phyloP scores from a whole-genome alignment of 1,140 invertebrate genomes.

The Ostrea edulis region DNA sequence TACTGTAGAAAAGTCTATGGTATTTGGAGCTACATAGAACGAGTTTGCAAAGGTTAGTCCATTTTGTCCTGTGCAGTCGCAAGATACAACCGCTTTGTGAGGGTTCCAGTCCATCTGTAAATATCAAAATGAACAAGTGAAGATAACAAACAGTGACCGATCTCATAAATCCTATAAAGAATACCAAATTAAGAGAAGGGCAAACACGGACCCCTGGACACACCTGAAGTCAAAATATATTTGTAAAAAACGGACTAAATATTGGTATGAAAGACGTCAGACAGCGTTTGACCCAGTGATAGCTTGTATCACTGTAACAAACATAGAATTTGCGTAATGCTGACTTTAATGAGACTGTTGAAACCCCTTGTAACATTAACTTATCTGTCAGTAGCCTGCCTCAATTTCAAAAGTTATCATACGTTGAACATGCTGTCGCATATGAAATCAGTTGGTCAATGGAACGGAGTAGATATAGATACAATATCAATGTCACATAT shows the following conservation, averaged over 20 bases:
- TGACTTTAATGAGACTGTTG: not conserved
- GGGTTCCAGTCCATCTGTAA: conserved; percentile 59
- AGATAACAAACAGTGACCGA: not conserved
- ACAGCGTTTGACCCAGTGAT: no score
- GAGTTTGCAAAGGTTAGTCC: conserved; percentile 63
- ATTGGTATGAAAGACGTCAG: no score
- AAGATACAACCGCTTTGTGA: conserved; percentile 49
- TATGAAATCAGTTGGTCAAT: not conserved
- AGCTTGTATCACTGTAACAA: no score
- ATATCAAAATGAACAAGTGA: not conserved
- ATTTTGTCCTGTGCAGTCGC: conserved; percentile 51
- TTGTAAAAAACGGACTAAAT: not conserved
- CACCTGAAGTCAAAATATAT: not conserved
- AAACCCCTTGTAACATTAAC: not conserved
- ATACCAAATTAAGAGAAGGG: not conserved
- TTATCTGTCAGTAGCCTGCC: no score
- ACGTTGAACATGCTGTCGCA: not conserved
- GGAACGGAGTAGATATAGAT: no score
- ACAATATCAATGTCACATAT: no score
- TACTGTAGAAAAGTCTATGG: conserved; percentile 81
- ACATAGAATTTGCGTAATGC: not conserved
- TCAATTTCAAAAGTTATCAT: no score
- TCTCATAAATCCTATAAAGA: not conserved
- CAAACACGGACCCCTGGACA: not conserved
- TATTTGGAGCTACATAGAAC: conserved; percentile 81